These are phyloP conservation scores for Zelleria hepariella DNA, from an alignment of 2,888 invertebrate genomes.

Conservation along the genomic window DNA sequence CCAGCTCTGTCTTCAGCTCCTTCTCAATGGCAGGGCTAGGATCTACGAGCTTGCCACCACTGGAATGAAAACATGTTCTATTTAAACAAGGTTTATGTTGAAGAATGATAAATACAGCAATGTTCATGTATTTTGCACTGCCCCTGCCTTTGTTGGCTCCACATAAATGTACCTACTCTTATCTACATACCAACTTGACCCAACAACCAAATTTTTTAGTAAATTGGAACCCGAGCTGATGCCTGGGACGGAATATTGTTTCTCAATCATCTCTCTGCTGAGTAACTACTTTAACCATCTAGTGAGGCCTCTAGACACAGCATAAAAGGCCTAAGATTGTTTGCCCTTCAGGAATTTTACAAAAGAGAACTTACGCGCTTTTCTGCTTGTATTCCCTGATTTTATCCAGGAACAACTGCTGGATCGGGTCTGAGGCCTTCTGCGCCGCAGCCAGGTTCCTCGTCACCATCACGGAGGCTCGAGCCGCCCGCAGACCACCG, in stretches of 20 bases:
- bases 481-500: constrained; percentile 59
- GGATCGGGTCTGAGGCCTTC: constrained; percentile 90
- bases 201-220: too few species aligned
- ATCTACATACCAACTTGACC: too few species aligned
- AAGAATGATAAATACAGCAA: too few species aligned
- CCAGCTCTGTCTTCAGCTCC: constrained; percentile 83
- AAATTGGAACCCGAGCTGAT: too few species aligned
- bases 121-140: too few species aligned
- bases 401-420: constrained; percentile 94
- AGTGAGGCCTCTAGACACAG: too few species aligned
- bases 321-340: background rate
- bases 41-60: constrained; percentile 88
- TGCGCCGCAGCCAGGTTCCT: constrained; percentile 82
- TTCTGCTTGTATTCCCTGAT: constrained; percentile 90
- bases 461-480: constrained; percentile 65
- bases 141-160: too few species aligned
- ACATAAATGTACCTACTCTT: too few species aligned
- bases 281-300: too few species aligned
- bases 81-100: too few species aligned
- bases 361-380: constrained; percentile 78
- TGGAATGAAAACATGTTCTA: constrained; percentile 43
- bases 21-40: constrained; percentile 82
- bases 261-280: too few species aligned
- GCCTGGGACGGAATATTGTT: too few species aligned
- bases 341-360: background rate